A percentile compares a stretch with the other conserved stretches of the same genome.
These are phyloP conservation scores for Dipodomys ordii DNA, from an alignment of 2,113 vertebrate genomes.

Conservation along the genomic window DNA sequence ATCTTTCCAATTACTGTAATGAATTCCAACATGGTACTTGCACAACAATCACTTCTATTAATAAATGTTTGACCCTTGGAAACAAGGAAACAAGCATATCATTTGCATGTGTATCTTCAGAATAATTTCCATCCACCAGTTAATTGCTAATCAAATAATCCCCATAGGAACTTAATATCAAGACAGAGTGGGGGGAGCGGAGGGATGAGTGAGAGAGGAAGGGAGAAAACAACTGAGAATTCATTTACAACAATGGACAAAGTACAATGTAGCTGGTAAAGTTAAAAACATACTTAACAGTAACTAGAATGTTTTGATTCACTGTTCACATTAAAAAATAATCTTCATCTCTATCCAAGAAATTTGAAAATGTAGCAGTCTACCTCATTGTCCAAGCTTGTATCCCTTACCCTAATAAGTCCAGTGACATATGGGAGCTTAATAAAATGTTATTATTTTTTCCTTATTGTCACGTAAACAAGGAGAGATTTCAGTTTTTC, in stretches of 20 bases:
- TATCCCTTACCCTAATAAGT: background rate
- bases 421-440: background rate
- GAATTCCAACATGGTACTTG: slow-evolving; percentile 41
- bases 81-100: slow-evolving; percentile 51
- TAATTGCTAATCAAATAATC: slow-evolving; percentile 43
- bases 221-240: background rate
- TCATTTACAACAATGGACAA: background rate
- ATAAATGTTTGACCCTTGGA: slow-evolving; percentile 50
- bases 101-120: slow-evolving; percentile 65
- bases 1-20: slow-evolving; percentile 22
- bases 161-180: background rate
- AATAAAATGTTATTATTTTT: background rate
- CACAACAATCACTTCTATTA: slow-evolving; percentile 30
- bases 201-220: too few species aligned
- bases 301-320: slow-evolving; percentile 4
- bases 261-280: background rate
- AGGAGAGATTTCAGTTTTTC: background rate
- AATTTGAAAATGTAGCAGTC: background rate
- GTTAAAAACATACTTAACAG: background rate
- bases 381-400: background rate
- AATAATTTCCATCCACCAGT: slow-evolving; percentile 36
- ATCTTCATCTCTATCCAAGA: background rate
- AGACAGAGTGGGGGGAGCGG: background rate
- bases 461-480: background rate
- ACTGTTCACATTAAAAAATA: background rate